phyloP scores from a whole-genome alignment of 2,888 invertebrate genomes.

The Bugulina stolonifera region DNA sequence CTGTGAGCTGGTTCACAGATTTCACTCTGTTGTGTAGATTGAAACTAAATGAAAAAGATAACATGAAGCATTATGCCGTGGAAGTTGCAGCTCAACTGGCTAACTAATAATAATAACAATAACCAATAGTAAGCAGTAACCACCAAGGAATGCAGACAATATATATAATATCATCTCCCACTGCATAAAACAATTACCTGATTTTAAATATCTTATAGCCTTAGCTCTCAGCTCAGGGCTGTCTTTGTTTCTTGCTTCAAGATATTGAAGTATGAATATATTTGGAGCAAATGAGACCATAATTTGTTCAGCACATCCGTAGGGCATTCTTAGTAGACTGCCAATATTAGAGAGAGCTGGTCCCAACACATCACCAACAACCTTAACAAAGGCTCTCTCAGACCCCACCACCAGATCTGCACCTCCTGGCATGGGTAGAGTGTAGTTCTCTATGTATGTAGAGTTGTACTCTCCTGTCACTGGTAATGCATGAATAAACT shows the following conservation, averaged over 20 bases:
- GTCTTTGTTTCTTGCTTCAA: slow-evolving; percentile 58
- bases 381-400: slow-evolving; percentile 61
- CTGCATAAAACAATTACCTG: slow-evolving; percentile 55
- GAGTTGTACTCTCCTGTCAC: no score
- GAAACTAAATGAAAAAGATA: no score
- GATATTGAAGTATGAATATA: slow-evolving; percentile 63
- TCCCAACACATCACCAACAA: slow-evolving; percentile 53
- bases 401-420: slow-evolving; percentile 60
- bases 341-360: slow-evolving; percentile 57
- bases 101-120: no score
- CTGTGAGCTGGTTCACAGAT: no score
- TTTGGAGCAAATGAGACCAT: slow-evolving; percentile 73
- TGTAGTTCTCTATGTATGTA: not conserved
- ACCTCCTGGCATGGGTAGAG: slow-evolving; percentile 56
- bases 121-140: no score
- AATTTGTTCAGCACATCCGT: slow-evolving; percentile 77
- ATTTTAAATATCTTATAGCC: slow-evolving; percentile 59
- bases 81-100: no score
- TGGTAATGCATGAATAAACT: no score
- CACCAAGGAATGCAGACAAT: no score
- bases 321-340: slow-evolving; percentile 63
- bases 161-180: no score
- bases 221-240: slow-evolving; percentile 58
- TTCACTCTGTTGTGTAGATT: no score
- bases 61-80: no score